These are phyloP conservation scores for Phytoseiulus persimilis DNA, from an alignment of 2,888 invertebrate genomes.

Conservation along the genomic window DNA sequence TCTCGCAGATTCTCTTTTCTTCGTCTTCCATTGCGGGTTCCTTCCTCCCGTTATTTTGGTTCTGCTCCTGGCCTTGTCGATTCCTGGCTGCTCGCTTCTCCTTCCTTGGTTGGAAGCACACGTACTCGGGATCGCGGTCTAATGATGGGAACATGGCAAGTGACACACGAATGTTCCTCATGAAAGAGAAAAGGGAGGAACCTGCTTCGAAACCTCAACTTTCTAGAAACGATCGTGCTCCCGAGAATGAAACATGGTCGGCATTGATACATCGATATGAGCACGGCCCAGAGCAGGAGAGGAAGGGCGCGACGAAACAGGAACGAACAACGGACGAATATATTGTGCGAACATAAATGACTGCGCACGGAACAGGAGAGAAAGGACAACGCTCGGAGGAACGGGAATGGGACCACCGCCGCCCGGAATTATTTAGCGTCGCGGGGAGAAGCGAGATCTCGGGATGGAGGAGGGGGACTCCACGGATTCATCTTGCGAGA, in stretches of 20 bases:
- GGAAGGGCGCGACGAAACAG: background rate
- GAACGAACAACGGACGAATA: background rate
- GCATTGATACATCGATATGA: background rate
- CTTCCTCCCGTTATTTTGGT: background rate
- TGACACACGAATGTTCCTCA: background rate
- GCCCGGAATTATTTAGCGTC: too few species aligned
- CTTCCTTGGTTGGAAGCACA: background rate
- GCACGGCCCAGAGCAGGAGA: background rate
- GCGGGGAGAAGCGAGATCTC: too few species aligned
- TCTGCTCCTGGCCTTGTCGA: background rate
- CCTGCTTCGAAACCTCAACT: background rate
- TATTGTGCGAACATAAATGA: background rate
- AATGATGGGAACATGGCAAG: constrained; percentile 5
- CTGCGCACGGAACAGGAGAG: background rate
- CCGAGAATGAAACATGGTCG: background rate
- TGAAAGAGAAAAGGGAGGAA: background rate
- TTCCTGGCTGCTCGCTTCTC: background rate
- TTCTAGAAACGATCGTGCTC: background rate
- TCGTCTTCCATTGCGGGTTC: background rate
- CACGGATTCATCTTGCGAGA: too few species aligned
- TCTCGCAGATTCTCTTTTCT: background rate
- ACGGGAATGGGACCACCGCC: too few species aligned
- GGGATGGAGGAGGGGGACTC: too few species aligned
- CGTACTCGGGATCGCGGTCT: background rate
- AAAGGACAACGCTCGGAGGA: background rate